A percentile compares a stretch with the other conserved stretches of the same genome.
These are phyloP conservation scores for Chionomys nivalis DNA, from an alignment of 2,113 vertebrate genomes.

Conservation along the genomic window DNA sequence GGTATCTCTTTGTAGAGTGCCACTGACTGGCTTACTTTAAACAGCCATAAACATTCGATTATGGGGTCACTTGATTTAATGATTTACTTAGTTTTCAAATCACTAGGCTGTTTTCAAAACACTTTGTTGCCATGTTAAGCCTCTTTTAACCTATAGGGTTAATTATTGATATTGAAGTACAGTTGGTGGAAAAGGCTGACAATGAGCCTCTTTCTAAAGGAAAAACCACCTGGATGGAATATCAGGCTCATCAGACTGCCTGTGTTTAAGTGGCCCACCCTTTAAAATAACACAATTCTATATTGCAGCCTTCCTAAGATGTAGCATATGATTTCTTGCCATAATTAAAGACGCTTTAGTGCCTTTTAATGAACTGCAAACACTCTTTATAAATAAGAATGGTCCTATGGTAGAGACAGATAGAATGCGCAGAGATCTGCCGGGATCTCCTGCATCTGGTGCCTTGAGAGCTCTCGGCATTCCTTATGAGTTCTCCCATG, in stretches of 20 bases:
- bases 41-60: constrained; percentile 80
- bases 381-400: constrained; percentile 7
- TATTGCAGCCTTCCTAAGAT: constrained; percentile 40
- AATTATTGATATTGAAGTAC: constrained; percentile 70
- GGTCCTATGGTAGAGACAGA: background rate
- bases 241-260: constrained; percentile 49
- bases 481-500: background rate
- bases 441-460: background rate
- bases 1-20: constrained; percentile 73
- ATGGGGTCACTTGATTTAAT: constrained; percentile 80
- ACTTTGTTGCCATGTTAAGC: constrained; percentile 74
- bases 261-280: background rate
- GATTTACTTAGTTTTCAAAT: constrained; percentile 80
- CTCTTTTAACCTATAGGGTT: constrained; percentile 67
- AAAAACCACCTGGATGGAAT: constrained; percentile 41
- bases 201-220: constrained; percentile 68
- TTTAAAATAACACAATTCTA: constrained; percentile 49
- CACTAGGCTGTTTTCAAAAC: constrained; percentile 77
- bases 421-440: background rate
- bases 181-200: background rate
- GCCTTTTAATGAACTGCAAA: constrained; percentile 24
- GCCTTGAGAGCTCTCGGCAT: constrained; percentile 20
- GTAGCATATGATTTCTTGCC: background rate
- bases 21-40: constrained; percentile 74
- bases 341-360: background rate